These are phyloP conservation scores for Damaliscus lunatus DNA, from an alignment of 2,113 vertebrate genomes.

Conservation along the genomic window DNA sequence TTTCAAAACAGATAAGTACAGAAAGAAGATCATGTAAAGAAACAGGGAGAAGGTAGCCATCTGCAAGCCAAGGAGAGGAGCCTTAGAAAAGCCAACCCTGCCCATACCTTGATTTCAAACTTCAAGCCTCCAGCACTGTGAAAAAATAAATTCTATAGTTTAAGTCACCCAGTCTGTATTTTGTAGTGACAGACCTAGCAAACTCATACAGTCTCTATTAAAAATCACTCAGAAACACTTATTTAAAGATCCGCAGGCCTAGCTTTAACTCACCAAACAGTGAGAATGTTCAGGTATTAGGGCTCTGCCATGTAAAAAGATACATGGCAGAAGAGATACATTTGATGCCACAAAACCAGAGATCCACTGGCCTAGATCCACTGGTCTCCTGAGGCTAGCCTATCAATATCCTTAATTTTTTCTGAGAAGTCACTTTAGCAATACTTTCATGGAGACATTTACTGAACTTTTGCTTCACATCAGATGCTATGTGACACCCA, in stretches of 20 bases:
- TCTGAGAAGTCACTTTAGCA: background rate
- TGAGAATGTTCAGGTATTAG: background rate
- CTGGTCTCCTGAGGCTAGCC: background rate
- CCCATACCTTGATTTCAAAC: background rate
- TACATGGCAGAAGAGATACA: background rate
- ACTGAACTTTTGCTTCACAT: background rate
- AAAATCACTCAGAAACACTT: background rate
- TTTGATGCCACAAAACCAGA: background rate
- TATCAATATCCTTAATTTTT: background rate
- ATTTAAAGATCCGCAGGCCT: background rate
- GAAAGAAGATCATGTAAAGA: background rate
- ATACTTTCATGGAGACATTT: background rate
- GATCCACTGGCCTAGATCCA: background rate
- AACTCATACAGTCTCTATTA: background rate
- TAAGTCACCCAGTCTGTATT: background rate
- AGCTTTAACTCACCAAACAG: background rate
- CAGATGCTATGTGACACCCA: background rate
- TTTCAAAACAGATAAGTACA: background rate
- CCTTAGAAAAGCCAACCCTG: background rate
- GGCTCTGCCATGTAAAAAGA: background rate
- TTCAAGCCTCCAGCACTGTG: background rate
- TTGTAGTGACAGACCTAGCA: background rate
- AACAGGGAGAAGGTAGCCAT: background rate
- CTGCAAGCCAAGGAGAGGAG: background rate
- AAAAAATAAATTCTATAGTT: background rate